A percentile compares a stretch with the other conserved stretches of the same genome.
These are phyloP conservation scores for Himalopsyche anomala DNA, from an alignment of 2,888 invertebrate species.

Conservation along the genomic window DNA sequence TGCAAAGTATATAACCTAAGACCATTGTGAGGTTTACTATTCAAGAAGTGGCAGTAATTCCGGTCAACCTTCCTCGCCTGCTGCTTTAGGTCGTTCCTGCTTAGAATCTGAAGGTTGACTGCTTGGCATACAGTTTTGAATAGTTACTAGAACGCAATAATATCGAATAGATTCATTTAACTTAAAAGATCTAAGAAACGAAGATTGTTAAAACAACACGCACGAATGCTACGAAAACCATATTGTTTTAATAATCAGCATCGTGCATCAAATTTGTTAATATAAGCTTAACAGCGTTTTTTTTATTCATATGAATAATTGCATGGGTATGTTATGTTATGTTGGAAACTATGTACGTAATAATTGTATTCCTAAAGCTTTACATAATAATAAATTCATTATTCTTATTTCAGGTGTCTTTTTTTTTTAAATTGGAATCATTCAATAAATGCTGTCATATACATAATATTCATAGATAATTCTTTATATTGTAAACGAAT, in stretches of 20 bases:
- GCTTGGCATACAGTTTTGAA: neutral
- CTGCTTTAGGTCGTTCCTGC: conserved; percentile 3
- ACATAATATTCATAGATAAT: too few species aligned
- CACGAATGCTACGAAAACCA: neutral
- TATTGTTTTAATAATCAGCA: neutral
- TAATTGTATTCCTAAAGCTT: too few species aligned
- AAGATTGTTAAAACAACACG: neutral
- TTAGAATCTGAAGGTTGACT: conserved; percentile 31
- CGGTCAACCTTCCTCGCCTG: neutral
- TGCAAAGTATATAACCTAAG: neutral
- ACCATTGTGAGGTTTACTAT: neutral
- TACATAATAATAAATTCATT: too few species aligned
- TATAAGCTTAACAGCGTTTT: too few species aligned
- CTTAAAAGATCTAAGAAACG: conserved; percentile 8
- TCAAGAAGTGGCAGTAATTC: neutral
- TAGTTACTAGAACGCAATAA: neutral
- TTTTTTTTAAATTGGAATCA: too few species aligned
- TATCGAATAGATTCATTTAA: conserved; percentile 5
- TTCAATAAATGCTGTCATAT: too few species aligned
- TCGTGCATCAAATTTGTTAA: neutral
- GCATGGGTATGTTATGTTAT: too few species aligned
- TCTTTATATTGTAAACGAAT: too few species aligned
- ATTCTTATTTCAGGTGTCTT: too few species aligned
- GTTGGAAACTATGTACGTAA: too few species aligned
- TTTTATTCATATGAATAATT: too few species aligned